Percentiles rank a stretch among this genome's conserved stretches.
These are phyloP conservation scores for Galerucella nymphaeae DNA, from an alignment of 2,888 invertebrate genomes.

Conservation along the genomic window DNA sequence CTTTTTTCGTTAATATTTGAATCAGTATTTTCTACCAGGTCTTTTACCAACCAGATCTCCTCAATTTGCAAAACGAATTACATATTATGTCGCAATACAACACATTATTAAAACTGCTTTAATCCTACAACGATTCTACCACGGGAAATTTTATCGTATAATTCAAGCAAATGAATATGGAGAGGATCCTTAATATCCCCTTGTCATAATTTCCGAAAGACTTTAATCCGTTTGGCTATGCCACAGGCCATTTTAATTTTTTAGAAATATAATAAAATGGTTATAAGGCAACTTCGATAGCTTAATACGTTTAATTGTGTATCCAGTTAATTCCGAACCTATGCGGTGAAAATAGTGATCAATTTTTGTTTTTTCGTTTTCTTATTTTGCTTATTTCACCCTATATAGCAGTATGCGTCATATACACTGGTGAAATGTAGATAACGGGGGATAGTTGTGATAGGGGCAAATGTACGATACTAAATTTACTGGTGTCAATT, in stretches of 20 bases:
- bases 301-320: background rate
- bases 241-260: conserved; percentile 1
- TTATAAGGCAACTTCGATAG: conserved; percentile 1
- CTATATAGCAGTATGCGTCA: no score
- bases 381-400: no score
- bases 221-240: conserved; percentile 8
- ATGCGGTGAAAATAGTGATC: no score
- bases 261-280: background rate
- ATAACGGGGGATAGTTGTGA: no score
- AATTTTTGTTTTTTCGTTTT: no score
- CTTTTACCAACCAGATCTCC: background rate
- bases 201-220: conserved; percentile 3
- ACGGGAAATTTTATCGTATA: background rate
- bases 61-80: background rate
- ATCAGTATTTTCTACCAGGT: no score
- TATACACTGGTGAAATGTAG: no score
- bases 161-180: conserved; percentile 7
- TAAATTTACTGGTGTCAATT: no score
- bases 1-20: no score
- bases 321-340: background rate
- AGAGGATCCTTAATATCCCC: conserved; percentile 6
- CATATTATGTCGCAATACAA: background rate
- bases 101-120: conserved; percentile 2
- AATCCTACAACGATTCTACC: conserved; percentile 5
- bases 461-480: no score